A percentile compares a stretch with the other conserved stretches of the same genome.
phyloP scores from a whole-genome alignment of 2,113 vertebrate genomes.

The Eudyptes chrysolophus region DNA sequence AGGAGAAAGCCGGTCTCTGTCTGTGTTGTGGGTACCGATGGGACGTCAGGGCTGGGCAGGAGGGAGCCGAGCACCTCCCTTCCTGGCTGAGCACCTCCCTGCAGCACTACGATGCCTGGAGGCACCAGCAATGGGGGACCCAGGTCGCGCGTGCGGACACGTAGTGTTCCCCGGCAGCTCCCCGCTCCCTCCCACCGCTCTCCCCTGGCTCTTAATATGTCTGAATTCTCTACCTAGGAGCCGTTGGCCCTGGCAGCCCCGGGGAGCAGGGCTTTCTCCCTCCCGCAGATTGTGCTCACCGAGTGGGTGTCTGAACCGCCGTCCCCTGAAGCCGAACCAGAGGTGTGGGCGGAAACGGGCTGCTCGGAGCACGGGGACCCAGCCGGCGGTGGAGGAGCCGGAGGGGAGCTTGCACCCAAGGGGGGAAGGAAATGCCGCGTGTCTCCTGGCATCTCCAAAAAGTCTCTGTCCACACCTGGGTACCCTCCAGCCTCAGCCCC shows the following conservation, averaged over 20 bases:
- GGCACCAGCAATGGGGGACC: rapidly evolving
- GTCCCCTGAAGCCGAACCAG: slow-evolving; percentile 58
- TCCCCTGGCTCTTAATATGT: not conserved
- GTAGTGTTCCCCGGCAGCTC: not conserved
- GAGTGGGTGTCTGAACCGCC: slow-evolving; percentile 73
- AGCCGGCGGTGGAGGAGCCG: not conserved
- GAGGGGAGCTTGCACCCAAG: not conserved
- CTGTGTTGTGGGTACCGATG: rapidly evolving
- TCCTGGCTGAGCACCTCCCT: not conserved
- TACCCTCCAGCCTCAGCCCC: not conserved
- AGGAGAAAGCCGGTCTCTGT: rapidly evolving
- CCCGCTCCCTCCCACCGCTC: not conserved
- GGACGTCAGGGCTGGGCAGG: not conserved
- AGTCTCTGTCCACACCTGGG: not conserved
- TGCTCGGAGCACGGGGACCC: not conserved
- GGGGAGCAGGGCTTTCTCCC: slow-evolving; percentile 51
- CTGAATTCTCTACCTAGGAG: slow-evolving; percentile 60
- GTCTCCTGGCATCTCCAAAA: not conserved
- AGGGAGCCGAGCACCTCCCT: not conserved
- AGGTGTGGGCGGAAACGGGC: not conserved
- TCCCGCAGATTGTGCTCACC: slow-evolving; percentile 86
- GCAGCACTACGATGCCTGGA: rapidly evolving
- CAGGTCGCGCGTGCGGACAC: rapidly evolving
- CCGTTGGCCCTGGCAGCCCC: slow-evolving; percentile 17
- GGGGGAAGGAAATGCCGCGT: not conserved